Base-by-base conservation (phyloP, 2,888 invertebrate genomes). In the Pseudeuparius sepicola region DNA sequence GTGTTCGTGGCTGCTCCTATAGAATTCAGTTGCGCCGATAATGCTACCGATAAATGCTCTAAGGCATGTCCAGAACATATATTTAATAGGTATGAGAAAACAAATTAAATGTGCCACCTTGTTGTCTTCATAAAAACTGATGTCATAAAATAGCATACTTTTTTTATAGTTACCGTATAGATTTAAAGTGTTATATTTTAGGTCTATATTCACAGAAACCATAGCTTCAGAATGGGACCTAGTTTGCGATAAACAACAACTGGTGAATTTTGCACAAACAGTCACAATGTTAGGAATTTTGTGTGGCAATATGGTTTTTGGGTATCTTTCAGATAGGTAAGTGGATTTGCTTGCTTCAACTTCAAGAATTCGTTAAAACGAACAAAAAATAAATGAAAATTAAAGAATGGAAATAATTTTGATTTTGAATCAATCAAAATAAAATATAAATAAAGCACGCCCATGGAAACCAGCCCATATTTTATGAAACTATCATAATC, bases 201-300 rank as follows among this genome's bases (percentile, higher is more conserved):
- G 60, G 30, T 50, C 55, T n/a, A 56, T 74, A 7, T 85, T 85
- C 52, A 58, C 69, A n/a, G 71, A 78, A 51, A 84, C 83, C 0
- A 81, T 84, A 9, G 62, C 75, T 26, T 76, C 78, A 0, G 73
- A 86, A 65, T 87, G 83, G 81, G 67, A 78, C 53, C 67, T 87
- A 27, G 73, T 83, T 1, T 85, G 84, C 54, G 68, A 71, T 16
- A 68, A 67, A 37, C 63, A 66, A 9, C 75, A 77, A 62, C 63
- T 82, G 43, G 74, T 77, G 27, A 77, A 79, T 51, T 61, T 83
- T n/a, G 78, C 81, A 1, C 85, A 85, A 55, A 79, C 79, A 4
- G 63, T 81, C 34, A 78, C 82, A 43, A 85, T 85, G 84, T 61
- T 78, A 26, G 85, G 85, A 4, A 76, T 85, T 39, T 69, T 85